These are phyloP conservation scores for Rhopalosiphum nymphaeae DNA, from an alignment of 2,888 invertebrate genomes.

Conservation along the genomic window DNA sequence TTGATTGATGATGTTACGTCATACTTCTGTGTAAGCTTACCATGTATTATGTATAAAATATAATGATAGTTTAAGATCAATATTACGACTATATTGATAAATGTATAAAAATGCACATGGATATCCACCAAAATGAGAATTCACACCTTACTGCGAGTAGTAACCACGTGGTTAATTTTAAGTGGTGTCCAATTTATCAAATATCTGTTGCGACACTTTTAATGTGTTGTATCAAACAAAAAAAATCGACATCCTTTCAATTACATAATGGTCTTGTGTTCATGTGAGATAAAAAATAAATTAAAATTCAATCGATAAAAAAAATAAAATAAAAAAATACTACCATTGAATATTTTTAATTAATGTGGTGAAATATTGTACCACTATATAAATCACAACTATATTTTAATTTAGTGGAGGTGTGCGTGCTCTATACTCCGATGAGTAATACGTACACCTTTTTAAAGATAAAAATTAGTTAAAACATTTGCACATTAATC, in stretches of 20 bases:
- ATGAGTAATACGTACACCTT: neutral
- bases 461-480: neutral
- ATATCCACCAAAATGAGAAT: neutral
- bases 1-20: neutral
- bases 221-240: no score
- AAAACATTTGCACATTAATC: neutral
- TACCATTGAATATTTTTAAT: neutral
- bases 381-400: neutral
- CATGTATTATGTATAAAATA: neutral
- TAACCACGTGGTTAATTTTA: neutral
- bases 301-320: neutral
- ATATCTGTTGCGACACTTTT: neutral
- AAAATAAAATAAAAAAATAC: neutral
- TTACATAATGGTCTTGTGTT: slow-evolving; percentile 5
- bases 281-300: neutral
- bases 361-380: neutral
- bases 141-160: neutral
- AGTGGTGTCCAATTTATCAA: neutral
- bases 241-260: neutral
- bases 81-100: neutral
- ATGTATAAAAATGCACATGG: neutral
- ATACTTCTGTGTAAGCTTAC: neutral
- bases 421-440: neutral
- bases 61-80: neutral
- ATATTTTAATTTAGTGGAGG: neutral